Conservation (phyloP, 53 echinoderm and acorn worm species). For the Patiria pectinifera region DNA sequence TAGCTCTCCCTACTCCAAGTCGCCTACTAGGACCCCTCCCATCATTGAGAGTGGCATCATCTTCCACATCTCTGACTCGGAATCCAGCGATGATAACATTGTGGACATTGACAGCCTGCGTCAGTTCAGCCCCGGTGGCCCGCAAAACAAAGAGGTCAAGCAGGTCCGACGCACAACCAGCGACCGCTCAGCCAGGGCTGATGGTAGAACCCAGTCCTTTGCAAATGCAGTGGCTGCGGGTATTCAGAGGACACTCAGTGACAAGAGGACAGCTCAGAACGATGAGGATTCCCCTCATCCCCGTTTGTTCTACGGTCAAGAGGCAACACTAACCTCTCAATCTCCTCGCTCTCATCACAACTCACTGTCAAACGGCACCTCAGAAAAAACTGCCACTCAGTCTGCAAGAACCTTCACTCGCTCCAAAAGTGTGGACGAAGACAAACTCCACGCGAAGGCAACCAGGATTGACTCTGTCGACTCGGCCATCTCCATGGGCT, state of each 20-base stretch:
- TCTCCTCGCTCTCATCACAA: slow-evolving; percentile 43
- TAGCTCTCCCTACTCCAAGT: slow-evolving; percentile 31
- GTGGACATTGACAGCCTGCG: slow-evolving; percentile 73
- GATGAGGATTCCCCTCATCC: neutral
- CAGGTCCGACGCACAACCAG: slow-evolving; percentile 82
- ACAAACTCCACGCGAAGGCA: slow-evolving; percentile 15
- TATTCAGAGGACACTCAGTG: slow-evolving; percentile 54
- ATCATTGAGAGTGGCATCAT: slow-evolving; percentile 73
- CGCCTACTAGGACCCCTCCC: slow-evolving; percentile 24
- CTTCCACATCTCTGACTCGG: slow-evolving; percentile 82
- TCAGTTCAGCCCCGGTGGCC: slow-evolving; percentile 54
- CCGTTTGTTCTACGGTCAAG: slow-evolving; percentile 33
- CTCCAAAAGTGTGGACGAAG: slow-evolving; percentile 41
- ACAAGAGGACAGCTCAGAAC: slow-evolving; percentile 24
- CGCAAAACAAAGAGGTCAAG: slow-evolving; percentile 62
- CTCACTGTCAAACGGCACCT: neutral
- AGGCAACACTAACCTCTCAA: slow-evolving; percentile 44
- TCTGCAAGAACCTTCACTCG: slow-evolving; percentile 15
- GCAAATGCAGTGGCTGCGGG: slow-evolving; percentile 11
- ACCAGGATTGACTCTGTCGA: slow-evolving; percentile 25
- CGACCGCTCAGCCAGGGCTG: slow-evolving; percentile 72
- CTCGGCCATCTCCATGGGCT: slow-evolving; percentile 51
- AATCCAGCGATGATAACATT: slow-evolving; percentile 86
- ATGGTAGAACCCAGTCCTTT: slow-evolving; percentile 47
- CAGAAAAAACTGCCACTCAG: neutral